Base-by-base conservation (phyloP, 1,140 invertebrate genomes). In the Penaeus vannamei region DNA sequence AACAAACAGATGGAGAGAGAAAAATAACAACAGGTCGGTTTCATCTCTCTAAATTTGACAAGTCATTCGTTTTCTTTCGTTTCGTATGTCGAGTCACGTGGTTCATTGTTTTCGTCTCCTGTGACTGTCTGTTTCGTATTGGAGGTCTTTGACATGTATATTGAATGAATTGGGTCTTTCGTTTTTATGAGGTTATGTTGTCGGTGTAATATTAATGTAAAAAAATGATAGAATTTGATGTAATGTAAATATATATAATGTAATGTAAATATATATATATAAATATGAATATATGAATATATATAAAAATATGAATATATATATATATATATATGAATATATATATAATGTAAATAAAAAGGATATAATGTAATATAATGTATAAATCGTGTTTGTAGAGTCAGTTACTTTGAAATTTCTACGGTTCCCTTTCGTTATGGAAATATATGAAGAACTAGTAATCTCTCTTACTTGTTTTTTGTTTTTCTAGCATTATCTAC, bases 271-370 rank as follows among this genome's bases (percentile, higher is more conserved):
- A 72, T 72, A 72, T 72, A 72, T 72, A 72, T 72, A 72, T 72
- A 72, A 22, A 72, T 72, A 72, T 72, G n/a, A 22, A 72, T 72
- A 72, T 72, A 72, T 72, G n/a, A 22, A 72, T 72, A 72, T 72
- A 72, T 72, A 72, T 72, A 72, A 22, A 72, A 22, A 72, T 72
- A 72, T 72, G n/a, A 22, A 72, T 72, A 72, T 72, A 72, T 23
- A 72, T 72, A 26, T 72, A 72, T 72, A 72, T 26, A 72, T 26
- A 72, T 72, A 72, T 26, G 36, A 29, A 72, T 72, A 26, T 72
- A 72, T 72, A 72, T 72, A 72, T 72, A 72, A n/a, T n/a, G n/a
- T 29, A 72, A 29, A 26, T 29, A 72, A 1, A 19, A 23, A 72
- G 14, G 0, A 29, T 0, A 14, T 29, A 29, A 72, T 23, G 19